Percentiles rank a stretch among this genome's conserved stretches.
Evolutionary conservation across 2,113 vertebrate species (phyloP).

Genomic region (Pogonocichla stellata): DNA sequence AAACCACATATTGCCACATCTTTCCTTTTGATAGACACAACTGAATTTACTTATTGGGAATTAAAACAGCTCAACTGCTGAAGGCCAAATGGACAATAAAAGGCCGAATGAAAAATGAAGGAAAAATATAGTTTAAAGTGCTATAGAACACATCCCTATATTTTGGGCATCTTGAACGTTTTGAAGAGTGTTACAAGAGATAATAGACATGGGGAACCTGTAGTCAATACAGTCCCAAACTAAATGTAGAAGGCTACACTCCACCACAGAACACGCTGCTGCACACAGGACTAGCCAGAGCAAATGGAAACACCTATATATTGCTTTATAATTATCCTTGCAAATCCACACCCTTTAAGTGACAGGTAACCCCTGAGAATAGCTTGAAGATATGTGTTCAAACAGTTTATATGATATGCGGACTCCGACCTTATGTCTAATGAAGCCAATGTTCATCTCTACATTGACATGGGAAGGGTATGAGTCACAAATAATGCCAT

Average conservation of each 20-base stretch:
- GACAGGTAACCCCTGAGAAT: neutral
- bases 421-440: neutral
- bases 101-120: neutral
- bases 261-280: fast-evolving
- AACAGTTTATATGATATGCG: neutral
- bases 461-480: neutral
- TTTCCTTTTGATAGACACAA: neutral
- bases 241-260: neutral
- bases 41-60: neutral
- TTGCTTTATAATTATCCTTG: neutral
- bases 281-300: neutral
- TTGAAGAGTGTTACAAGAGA: neutral
- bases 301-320: neutral
- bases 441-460: neutral
- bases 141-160: neutral
- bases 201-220: neutral
- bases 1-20: neutral
- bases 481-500: neutral
- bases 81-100: neutral
- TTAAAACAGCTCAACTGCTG: neutral
- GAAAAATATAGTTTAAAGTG: neutral
- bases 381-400: neutral
- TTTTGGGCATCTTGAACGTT: neutral
- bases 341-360: neutral
- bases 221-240: neutral